A percentile compares a stretch with the other conserved stretches of the same genome.
phyloP scores from a whole-genome alignment of 2,113 vertebrate species.

The Crocuta crocuta region DNA sequence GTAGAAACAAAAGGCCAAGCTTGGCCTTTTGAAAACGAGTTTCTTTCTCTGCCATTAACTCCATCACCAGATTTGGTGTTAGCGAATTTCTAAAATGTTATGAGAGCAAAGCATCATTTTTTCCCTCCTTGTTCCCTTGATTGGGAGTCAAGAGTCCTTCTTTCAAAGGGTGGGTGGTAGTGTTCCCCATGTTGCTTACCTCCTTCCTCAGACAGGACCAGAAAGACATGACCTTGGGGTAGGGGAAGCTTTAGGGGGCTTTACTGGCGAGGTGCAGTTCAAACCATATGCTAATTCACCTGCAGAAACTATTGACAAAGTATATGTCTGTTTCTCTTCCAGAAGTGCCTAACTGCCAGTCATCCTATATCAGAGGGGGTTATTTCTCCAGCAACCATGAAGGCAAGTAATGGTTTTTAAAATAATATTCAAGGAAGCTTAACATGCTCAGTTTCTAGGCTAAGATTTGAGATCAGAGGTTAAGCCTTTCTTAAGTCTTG shows the following conservation, averaged over 20 bases:
- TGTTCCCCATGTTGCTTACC: neutral
- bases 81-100: neutral
- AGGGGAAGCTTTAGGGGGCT: neutral
- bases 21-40: neutral
- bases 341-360: constrained; percentile 99
- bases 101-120: neutral
- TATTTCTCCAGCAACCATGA: constrained; percentile 95
- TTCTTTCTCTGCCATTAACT: neutral
- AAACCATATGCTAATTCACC: neutral
- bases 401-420: constrained; percentile 86
- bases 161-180: neutral
- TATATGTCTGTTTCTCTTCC: constrained; percentile 77
- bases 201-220: neutral
- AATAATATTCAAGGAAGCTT: neutral
- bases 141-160: neutral
- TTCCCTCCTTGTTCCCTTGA: neutral
- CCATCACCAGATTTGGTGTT: neutral
- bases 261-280: neutral
- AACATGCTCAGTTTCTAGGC: neutral
- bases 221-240: neutral
- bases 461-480: neutral
- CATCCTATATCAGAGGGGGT: constrained; percentile 92
- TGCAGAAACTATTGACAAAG: neutral
- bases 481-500: neutral
- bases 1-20: neutral